phyloP scores from a whole-genome alignment of 2,888 invertebrate species.

The Philaethria dido region DNA sequence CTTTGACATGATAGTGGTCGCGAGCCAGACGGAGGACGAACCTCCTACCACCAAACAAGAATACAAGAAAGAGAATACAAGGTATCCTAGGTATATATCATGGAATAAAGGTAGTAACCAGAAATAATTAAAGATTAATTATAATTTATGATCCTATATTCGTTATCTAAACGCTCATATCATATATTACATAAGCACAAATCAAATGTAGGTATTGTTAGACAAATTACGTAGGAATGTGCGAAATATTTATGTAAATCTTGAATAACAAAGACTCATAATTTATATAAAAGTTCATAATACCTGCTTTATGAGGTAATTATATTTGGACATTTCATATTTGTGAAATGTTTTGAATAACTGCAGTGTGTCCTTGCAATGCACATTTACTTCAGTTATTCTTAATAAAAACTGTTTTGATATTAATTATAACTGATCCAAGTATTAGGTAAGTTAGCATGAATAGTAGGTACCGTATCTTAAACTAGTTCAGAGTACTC shows the following conservation, averaged over 20 bases:
- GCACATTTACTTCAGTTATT: neutral
- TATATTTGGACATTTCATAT: conserved; percentile 16
- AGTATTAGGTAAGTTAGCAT: too few relatives aligned
- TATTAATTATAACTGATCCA: too few relatives aligned
- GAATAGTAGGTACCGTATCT: too few relatives aligned
- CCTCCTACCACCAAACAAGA: too few relatives aligned
- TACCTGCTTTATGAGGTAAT: neutral
- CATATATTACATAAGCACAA: neutral
- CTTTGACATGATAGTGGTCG: too few relatives aligned
- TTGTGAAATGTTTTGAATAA: conserved; percentile 3
- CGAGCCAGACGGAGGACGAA: too few relatives aligned
- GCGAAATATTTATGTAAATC: conserved; percentile 10
- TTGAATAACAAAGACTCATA: conserved; percentile 11
- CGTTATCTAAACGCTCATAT: neutral
- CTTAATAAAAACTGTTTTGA: neutral
- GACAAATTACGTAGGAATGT: neutral
- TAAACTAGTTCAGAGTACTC: too few relatives aligned
- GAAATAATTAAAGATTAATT: too few relatives aligned
- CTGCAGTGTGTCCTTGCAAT: neutral
- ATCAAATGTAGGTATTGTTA: neutral
- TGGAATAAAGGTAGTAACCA: too few relatives aligned
- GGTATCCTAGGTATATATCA: too few relatives aligned
- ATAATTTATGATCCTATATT: too few relatives aligned
- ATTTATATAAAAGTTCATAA: conserved; percentile 14
- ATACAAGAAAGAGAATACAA: too few relatives aligned